phyloP scores from a whole-genome alignment of 2,113 vertebrate genomes.

The Chloropsis hardwickii region DNA sequence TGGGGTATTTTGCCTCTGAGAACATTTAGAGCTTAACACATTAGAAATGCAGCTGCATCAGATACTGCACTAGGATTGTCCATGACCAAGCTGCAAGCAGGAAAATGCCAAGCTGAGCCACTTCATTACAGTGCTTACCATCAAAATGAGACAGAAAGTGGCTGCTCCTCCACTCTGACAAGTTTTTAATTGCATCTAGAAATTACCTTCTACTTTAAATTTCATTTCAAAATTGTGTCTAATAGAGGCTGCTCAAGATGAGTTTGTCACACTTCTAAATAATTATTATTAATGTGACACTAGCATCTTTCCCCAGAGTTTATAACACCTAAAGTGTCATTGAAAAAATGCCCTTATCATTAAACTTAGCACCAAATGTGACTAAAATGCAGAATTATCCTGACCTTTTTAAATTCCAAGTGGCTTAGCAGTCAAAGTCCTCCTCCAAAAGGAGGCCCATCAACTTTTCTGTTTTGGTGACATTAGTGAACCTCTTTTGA shows the following conservation, averaged over 20 bases:
- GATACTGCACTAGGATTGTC: neutral
- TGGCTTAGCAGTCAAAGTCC: neutral
- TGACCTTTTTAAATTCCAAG: neutral
- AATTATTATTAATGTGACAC: constrained; percentile 37
- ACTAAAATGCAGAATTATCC: neutral
- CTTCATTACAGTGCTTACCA: neutral
- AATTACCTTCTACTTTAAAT: constrained; percentile 25
- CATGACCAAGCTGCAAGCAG: neutral
- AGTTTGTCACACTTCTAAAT: constrained; percentile 17
- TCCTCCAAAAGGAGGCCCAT: neutral
- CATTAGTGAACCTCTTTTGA: neutral
- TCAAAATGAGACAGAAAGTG: neutral
- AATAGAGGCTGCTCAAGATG: neutral
- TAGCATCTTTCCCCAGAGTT: neutral
- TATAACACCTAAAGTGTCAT: neutral
- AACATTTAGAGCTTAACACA: neutral
- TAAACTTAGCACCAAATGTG: neutral
- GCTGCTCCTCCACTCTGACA: neutral
- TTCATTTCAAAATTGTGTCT: neutral
- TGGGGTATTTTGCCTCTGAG: neutral
- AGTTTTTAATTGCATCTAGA: constrained; percentile 34
- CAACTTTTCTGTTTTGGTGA: neutral
- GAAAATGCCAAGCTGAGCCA: neutral
- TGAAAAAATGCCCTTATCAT: neutral
- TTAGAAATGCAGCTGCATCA: neutral